Conservation (phyloP, 2,888 invertebrate species). For the Luperina nickerlii region DNA sequence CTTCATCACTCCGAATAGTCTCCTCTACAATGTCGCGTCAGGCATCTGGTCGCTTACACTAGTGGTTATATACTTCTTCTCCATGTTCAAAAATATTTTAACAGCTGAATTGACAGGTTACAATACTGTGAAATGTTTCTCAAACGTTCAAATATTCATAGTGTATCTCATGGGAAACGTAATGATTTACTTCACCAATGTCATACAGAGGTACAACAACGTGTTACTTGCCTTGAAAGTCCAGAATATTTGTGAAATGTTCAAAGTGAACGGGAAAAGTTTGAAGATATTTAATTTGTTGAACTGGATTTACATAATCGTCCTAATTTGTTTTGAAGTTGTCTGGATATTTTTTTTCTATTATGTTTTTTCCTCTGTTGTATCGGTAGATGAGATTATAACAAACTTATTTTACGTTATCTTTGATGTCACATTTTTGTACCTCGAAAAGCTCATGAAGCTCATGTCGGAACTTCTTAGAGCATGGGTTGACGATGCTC, state of each 20-base stretch:
- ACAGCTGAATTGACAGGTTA: not conserved
- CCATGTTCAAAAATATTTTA: not conserved
- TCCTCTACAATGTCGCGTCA: slow-evolving; percentile 6
- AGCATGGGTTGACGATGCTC: no score
- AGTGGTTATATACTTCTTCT: not conserved
- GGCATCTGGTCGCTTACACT: slow-evolving; percentile 6
- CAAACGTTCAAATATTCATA: not conserved
- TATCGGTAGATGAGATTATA: no score
- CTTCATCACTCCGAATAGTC: slow-evolving; percentile 2
- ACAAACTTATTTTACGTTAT: no score
- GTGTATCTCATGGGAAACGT: not conserved
- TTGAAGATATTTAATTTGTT: not conserved
- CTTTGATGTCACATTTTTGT: no score
- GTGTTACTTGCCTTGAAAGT: slow-evolving; percentile 10
- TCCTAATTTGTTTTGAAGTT: not conserved
- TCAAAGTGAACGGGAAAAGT: not conserved
- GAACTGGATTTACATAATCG: no score
- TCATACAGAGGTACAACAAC: slow-evolving; percentile 2
- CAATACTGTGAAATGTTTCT: not conserved
- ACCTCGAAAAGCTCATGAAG: no score
- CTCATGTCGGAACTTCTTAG: no score
- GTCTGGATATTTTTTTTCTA: no score
- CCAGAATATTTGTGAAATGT: slow-evolving; percentile 1
- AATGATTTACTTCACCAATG: not conserved
- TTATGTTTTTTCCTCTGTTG: no score